Evolutionary conservation across 2,113 vertebrate species (phyloP).

Genomic region (Nesospiza acunhae): DNA sequence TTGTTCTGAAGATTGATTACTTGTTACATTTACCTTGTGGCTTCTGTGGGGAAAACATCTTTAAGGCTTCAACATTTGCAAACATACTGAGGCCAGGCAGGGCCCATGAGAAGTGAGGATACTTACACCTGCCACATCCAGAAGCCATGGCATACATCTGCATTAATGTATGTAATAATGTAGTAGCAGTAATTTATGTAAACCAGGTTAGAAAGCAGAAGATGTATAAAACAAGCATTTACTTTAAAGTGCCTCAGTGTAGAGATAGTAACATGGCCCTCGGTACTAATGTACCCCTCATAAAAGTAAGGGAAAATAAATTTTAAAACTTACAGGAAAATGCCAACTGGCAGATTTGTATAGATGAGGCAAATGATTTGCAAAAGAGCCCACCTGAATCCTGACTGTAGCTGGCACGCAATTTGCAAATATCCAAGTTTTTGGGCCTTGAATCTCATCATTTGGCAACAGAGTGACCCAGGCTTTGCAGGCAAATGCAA

Average conservation of each 20-base stretch:
- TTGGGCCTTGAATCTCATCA: neutral
- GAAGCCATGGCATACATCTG: fast-evolving
- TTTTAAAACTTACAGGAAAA: neutral
- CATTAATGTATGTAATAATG: neutral
- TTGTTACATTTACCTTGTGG: conserved; percentile 71
- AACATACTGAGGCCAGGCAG: conserved; percentile 35
- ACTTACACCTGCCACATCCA: neutral
- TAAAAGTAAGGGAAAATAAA: neutral
- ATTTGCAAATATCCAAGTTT: neutral
- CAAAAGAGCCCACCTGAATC: neutral
- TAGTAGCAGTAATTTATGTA: no score
- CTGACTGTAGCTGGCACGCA: neutral
- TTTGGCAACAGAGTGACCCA: neutral
- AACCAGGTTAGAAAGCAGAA: neutral
- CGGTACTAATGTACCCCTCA: neutral
- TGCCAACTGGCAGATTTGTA: neutral
- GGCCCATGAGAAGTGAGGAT: neutral
- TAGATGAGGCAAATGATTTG: neutral
- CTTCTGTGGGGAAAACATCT: conserved; percentile 72
- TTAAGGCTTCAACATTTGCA: conserved; percentile 61
- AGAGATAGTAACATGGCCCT: neutral
- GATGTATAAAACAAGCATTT: neutral
- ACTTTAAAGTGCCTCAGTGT: conserved; percentile 6
- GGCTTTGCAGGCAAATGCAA: neutral
- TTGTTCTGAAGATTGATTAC: conserved; percentile 71